Conservation (phyloP, 2,113 vertebrate species). For the Apaloderma vittatum region DNA sequence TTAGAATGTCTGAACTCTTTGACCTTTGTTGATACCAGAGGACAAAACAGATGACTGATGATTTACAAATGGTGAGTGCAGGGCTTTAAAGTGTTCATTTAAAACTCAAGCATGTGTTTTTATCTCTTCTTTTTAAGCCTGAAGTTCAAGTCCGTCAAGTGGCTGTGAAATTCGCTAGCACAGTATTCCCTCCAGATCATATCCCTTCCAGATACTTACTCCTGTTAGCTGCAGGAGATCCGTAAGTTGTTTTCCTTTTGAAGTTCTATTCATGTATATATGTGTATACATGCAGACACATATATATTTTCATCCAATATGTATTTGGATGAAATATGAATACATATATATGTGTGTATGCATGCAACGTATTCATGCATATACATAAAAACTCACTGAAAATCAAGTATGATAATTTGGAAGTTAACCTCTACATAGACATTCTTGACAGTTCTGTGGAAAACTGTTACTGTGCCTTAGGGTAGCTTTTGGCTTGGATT, state of each 20-base stretch:
- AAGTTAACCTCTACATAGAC: neutral
- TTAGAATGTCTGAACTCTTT: neutral
- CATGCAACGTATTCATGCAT: neutral
- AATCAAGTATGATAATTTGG: neutral
- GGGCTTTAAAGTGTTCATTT: neutral
- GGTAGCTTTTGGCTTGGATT: neutral
- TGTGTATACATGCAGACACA: accelerated
- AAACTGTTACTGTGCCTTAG: neutral
- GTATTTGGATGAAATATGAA: neutral
- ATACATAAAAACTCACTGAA: neutral
- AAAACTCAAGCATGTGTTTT: neutral
- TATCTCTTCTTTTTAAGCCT: constrained; percentile 81
- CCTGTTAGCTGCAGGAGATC: constrained; percentile 94
- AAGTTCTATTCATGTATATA: neutral
- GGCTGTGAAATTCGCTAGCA: constrained; percentile 97
- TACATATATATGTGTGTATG: accelerated
- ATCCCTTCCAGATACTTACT: constrained; percentile 97
- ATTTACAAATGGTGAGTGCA: neutral
- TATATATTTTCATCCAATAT: neutral
- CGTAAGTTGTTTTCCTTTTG: constrained; percentile 83
- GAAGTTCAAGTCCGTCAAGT: constrained; percentile 98
- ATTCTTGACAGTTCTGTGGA: neutral
- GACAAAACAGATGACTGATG: neutral
- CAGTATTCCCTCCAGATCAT: constrained; percentile 93
- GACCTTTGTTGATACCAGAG: neutral